Conservation (phyloP, 2,113 vertebrate genomes). For the Cercopithecus mona region DNA sequence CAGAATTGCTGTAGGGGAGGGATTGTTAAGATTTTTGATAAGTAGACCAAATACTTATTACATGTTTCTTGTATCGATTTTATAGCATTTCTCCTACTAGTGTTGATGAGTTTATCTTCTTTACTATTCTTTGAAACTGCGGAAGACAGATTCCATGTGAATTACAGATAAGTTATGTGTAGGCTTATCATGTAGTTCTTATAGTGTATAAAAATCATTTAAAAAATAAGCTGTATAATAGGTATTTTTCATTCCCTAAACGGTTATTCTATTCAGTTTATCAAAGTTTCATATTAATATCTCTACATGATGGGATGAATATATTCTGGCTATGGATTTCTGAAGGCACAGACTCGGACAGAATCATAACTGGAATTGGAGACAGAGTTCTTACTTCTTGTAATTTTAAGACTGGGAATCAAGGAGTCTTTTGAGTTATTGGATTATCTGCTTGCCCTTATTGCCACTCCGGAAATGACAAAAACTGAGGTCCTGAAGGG, state of each 20-base stretch:
- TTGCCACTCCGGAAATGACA: neutral
- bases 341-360: neutral
- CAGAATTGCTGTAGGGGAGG: neutral
- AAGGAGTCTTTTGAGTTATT: neutral
- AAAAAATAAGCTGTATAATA: neutral
- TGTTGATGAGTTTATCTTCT: neutral
- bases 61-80: neutral
- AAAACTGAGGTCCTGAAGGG: neutral
- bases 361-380: neutral
- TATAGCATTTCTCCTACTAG: neutral
- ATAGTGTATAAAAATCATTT: neutral
- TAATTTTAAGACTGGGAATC: neutral
- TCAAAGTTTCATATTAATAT: neutral
- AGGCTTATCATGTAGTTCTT: neutral
- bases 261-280: neutral
- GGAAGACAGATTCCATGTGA: neutral
- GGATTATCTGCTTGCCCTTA: neutral
- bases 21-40: neutral
- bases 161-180: neutral
- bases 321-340: neutral
- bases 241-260: neutral
- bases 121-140: neutral
- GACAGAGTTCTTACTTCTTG: neutral
- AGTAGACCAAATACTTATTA: neutral
- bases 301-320: neutral